Percentiles rank a stretch among this genome's conserved stretches.
Evolutionary conservation across 2,888 invertebrate genomes (phyloP).

Genomic region (Prosopocoilus inquinatus): DNA sequence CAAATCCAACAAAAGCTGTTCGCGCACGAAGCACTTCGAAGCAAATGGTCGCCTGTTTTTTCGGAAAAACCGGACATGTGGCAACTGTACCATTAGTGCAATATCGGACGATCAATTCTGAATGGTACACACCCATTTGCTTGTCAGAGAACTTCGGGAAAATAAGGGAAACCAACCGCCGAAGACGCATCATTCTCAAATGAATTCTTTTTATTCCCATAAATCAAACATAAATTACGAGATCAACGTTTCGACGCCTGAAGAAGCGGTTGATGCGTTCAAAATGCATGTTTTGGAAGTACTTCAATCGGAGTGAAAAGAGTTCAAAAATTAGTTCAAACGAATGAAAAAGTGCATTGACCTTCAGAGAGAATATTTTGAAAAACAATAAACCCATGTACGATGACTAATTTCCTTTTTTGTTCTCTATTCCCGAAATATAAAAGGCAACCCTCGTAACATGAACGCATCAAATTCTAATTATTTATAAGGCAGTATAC

Average conservation of each 20-base stretch:
- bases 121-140: slow-evolving; percentile 34
- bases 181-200: slow-evolving; percentile 21
- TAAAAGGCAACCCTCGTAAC: too few relatives aligned
- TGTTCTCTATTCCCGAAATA: too few relatives aligned
- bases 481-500: too few relatives aligned
- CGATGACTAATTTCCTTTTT: too few relatives aligned
- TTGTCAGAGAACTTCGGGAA: slow-evolving; percentile 33
- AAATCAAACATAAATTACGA: slow-evolving; percentile 29
- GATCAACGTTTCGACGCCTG: slow-evolving; percentile 26
- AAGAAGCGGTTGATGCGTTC: slow-evolving; percentile 30
- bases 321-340: slow-evolving; percentile 30
- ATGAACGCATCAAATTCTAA: too few relatives aligned
- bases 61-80: slow-evolving; percentile 29
- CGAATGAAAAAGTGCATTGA: slow-evolving; percentile 32
- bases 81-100: slow-evolving; percentile 29
- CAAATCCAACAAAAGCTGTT: too few relatives aligned
- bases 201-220: slow-evolving; percentile 24
- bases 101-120: slow-evolving; percentile 30
- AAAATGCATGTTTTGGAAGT: slow-evolving; percentile 29
- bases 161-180: slow-evolving; percentile 28
- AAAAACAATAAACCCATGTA: too few relatives aligned
- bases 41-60: slow-evolving; percentile 27
- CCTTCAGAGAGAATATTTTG: slow-evolving; percentile 15
- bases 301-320: slow-evolving; percentile 18
- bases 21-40: too few relatives aligned